Base-by-base conservation (phyloP, 2,797 vertebrate species). In the Macropus fuliginosus region DNA sequence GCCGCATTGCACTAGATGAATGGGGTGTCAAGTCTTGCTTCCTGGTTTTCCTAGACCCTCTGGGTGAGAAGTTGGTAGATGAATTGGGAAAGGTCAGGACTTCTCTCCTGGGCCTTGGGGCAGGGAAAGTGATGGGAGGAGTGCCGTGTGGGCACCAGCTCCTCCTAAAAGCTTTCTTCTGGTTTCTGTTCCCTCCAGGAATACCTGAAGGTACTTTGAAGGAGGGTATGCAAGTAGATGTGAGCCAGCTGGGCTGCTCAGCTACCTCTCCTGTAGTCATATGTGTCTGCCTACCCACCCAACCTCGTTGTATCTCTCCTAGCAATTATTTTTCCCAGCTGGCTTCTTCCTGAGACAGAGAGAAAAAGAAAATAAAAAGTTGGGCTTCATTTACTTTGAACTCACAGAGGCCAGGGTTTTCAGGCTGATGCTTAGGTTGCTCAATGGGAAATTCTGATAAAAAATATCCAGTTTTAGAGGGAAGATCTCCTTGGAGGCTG, bases 31-130 rank as follows among this genome's bases (percentile, higher is more conserved):
- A 94, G 92, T 50, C 59, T 56, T 95, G 81, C 95, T 74, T 34
- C 96, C 98, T 98, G 97, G 97, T 94, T 74, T 97, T 97, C 74
- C 96, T 97, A 97, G 94, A 96, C 97, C 89, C 92, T 97, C 74
- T 95, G 96, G 97, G 98, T 97, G 92, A 97, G 97, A 50, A 91
- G 81, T 87, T 87, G 74, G 74, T 87, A 87, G 74, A 87, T 46
- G 74, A 87, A 40, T 46, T 27, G 40, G 21, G 24, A 87, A 50
- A 87, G 21, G 74, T 50, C 40, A 87, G 74, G 31, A 87, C 10
- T 87, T 87, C 66, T 0, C 74, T 66, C 55, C n/a, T 31, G 18
- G 4, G 93, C 91, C 87, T 55, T 52, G 46, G 92, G 55, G 40
- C 46, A 0, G 5, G n/a, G 5, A 55, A 28, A 57, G 52, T 11